Conservation (phyloP, 2,113 vertebrate genomes). For the Phoenicopterus ruber region DNA sequence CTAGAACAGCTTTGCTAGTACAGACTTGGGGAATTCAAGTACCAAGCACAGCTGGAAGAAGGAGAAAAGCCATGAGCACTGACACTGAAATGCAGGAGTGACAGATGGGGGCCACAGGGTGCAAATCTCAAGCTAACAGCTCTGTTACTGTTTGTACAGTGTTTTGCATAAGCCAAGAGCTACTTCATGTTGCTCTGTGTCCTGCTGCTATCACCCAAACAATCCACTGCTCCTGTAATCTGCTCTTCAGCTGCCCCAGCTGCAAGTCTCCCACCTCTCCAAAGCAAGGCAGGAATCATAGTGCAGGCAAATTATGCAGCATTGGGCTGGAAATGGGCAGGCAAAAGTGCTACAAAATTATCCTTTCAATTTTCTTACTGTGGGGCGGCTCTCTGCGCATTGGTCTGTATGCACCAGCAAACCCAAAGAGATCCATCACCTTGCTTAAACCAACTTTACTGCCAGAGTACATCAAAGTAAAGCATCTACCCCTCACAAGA, state of each 20-base stretch:
- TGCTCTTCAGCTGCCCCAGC: neutral
- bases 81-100: neutral
- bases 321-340: neutral
- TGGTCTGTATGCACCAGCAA: neutral
- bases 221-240: neutral
- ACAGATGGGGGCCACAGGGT: neutral
- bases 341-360: neutral
- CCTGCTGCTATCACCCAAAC: neutral
- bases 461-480: neutral
- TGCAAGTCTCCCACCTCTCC: neutral
- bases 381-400: neutral
- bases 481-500: neutral
- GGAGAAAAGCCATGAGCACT: neutral
- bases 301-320: neutral
- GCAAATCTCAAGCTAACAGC: neutral
- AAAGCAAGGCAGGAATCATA: neutral
- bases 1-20: neutral
- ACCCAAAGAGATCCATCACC: neutral
- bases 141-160: neutral
- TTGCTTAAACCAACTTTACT: neutral
- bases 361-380: neutral
- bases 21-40: neutral
- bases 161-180: neutral
- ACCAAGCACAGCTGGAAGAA: neutral
- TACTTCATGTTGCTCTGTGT: neutral